A percentile compares a stretch with the other conserved stretches of the same genome.
phyloP scores from a whole-genome alignment of 2,888 invertebrate species.

The Epistrophe grossulariae region DNA sequence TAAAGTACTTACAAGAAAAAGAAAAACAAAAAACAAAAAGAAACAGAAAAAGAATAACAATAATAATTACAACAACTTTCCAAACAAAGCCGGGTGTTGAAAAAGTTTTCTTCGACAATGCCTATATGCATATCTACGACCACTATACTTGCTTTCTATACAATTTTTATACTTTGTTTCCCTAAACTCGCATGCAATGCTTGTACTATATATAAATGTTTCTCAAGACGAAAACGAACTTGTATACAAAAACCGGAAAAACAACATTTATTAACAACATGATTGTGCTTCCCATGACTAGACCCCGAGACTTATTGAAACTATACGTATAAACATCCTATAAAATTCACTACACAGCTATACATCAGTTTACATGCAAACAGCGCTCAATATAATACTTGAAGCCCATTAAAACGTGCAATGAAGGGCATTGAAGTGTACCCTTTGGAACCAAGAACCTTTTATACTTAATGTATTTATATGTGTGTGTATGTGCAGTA shows the following conservation, averaged over 20 bases:
- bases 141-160: background rate
- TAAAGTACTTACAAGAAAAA: conserved; percentile 20
- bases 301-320: conserved; percentile 24
- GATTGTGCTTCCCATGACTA: conserved; percentile 60
- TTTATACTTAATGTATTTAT: background rate
- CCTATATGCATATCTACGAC: background rate
- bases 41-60: conserved; percentile 34
- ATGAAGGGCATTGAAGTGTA: conserved; percentile 35
- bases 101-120: conserved; percentile 53
- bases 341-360: background rate
- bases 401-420: conserved; percentile 61
- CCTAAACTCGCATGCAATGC: conserved; percentile 23
- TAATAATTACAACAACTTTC: conserved; percentile 64
- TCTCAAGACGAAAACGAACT: conserved; percentile 39
- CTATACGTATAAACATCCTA: background rate
- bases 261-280: conserved; percentile 71
- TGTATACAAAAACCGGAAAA: conserved; percentile 62
- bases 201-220: conserved; percentile 58
- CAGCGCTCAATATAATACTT: conserved; percentile 58
- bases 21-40: background rate
- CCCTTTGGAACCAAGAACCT: conserved; percentile 27
- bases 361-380: conserved; percentile 55
- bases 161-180: background rate
- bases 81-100: conserved; percentile 49
- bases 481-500: background rate